Evolutionary conservation across 2,797 vertebrate genomes (phyloP).

Genomic region (Poliocrania exsul): DNA sequence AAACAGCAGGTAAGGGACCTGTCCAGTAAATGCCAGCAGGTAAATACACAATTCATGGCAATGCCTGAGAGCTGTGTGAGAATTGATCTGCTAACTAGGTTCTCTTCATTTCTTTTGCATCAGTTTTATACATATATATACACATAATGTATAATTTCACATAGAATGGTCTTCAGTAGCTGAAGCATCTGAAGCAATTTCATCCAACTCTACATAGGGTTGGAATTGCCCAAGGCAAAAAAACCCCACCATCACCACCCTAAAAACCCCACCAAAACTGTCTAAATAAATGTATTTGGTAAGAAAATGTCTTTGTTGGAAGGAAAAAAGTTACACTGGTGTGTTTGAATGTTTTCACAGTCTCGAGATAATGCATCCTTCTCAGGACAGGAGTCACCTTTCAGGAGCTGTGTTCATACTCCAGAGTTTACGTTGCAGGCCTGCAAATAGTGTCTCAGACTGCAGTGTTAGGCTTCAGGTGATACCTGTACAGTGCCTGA

Average conservation of each 20-base stretch:
- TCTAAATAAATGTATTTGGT: background rate
- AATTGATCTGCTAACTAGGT: background rate
- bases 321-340: background rate
- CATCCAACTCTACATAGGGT: accelerated
- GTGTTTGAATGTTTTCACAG: background rate
- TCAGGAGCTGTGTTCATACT: background rate
- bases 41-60: background rate
- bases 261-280: background rate
- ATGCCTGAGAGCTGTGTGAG: background rate
- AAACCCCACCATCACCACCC: background rate
- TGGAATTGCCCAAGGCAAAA: background rate
- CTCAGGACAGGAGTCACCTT: background rate
- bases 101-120: background rate
- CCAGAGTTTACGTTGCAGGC: background rate
- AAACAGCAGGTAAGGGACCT: background rate
- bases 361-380: background rate
- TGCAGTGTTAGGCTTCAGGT: background rate
- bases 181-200: background rate
- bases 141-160: accelerated
- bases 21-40: background rate
- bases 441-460: background rate
- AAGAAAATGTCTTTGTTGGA: background rate
- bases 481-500: background rate
- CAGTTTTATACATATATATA: background rate
- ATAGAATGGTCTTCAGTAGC: background rate